Evolutionary conservation across 2,113 vertebrate species (phyloP), one percentile per base, ranked within the genome.

Genomic region (Gopherus evgoodei): DNA sequence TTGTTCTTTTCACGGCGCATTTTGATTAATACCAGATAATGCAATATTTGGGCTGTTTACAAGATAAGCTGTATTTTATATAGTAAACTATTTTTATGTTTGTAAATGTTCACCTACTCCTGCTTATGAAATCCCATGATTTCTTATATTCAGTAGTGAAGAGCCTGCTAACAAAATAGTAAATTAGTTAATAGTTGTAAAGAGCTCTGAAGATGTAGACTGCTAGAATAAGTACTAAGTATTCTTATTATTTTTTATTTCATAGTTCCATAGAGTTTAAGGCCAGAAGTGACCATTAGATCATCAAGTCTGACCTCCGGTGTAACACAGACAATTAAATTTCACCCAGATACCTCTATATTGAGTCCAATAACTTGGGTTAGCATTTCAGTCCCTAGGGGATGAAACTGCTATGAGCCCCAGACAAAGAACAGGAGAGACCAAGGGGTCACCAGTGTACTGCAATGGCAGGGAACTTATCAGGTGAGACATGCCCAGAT

Each of bases 31-130:
- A 85, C 75, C 93, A 89, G 83, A 93, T 85, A 82, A 47, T 90
- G 93, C 57, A 91, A 44, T 92, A 97, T 96, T 97, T 96, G 96
- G 95, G 95, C 97, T 98, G 98, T 98, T 98, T 97, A 98, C 97
- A 98, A 98, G 97, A 98, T 96, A 94, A 95, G 53, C 81, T 93
- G 10, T 91, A 69, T 88, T 96, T 80, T 89, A 93, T 90, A 54
- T 81, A 81, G 54, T 65, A 88, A 89, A 12, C 5, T 95, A 56
- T 49, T 90, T 85, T 85, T 89, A 52, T 94, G 87, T 22, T 94
- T 83, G 59, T 21, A 2, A 54, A 44, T 94, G 78, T 84, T 84
- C 31, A 59, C 27, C 59, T 62, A 47, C 25, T 84, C 59, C 50
- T 27, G 65, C 27, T 47, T 44, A 47, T 83, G 50, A 50, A 50